Percentiles rank a stretch among this genome's conserved stretches.
Evolutionary conservation across 2,888 invertebrate species (phyloP).

Genomic region (Tetheella fluctuosa): DNA sequence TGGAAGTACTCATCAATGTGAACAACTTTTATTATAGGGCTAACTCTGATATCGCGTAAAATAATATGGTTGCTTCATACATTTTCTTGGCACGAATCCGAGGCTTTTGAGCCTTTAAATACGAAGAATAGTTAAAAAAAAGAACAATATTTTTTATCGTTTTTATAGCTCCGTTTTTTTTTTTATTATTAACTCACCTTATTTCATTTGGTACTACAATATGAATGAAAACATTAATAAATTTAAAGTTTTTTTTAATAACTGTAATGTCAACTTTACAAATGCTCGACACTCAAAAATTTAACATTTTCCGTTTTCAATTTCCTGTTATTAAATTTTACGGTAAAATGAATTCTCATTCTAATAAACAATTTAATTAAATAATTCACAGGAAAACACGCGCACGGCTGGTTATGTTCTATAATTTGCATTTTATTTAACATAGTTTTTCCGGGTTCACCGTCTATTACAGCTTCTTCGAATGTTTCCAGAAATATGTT

Average conservation of each 20-base stretch:
- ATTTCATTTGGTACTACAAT: too few relatives aligned
- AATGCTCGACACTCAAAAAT: not conserved
- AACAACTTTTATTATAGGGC: too few relatives aligned
- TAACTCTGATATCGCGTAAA: too few relatives aligned
- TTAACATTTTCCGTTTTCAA: not conserved
- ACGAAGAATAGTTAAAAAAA: too few relatives aligned
- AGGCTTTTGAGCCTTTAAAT: too few relatives aligned
- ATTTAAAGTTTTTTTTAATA: not conserved
- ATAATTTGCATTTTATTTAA: not conserved
- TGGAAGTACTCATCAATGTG: too few relatives aligned
- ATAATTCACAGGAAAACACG: constrained; percentile 4
- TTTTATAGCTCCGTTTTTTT: too few relatives aligned
- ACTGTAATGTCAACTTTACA: not conserved
- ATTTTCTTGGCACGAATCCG: too few relatives aligned
- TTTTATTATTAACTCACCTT: too few relatives aligned
- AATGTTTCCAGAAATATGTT: not conserved
- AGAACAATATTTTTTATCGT: too few relatives aligned
- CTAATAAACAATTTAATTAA: not conserved
- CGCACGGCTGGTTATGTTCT: not conserved
- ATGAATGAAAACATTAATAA: not conserved
- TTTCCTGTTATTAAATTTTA: constrained; percentile 12
- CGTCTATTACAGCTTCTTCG: not conserved
- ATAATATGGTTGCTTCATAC: too few relatives aligned
- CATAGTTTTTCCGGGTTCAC: not conserved
- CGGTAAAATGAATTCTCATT: constrained; percentile 13